These are phyloP conservation scores for Aurelia aurita complex sp. Pacific DNA, from an alignment of 30 jellyfish, hydroid and myxozoan species.

Conservation along the genomic window DNA sequence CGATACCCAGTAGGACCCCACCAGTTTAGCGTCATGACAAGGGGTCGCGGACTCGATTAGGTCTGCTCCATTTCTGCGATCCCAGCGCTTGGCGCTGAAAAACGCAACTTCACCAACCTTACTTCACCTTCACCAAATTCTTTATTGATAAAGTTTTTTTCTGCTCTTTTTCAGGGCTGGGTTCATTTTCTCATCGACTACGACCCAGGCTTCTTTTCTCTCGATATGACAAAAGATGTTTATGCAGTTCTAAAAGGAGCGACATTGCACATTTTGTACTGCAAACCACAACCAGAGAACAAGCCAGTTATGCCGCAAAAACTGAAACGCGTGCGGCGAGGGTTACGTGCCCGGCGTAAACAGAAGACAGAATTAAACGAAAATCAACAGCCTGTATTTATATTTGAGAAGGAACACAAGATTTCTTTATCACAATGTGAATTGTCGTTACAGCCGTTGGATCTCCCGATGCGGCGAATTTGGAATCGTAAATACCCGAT, in stretches of 20 bases:
- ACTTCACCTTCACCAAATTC: background rate
- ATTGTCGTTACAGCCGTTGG: constrained; percentile 78
- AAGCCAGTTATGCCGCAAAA: constrained; percentile 46
- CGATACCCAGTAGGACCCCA: too few species aligned
- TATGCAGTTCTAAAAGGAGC: constrained; percentile 75
- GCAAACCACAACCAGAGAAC: constrained; percentile 78
- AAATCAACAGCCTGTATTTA: constrained; percentile 69
- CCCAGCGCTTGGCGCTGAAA: too few species aligned
- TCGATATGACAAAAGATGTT: constrained; percentile 78
- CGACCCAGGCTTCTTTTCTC: constrained; percentile 59
- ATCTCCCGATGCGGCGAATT: constrained; percentile 92
- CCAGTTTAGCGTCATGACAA: too few species aligned
- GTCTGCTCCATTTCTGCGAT: too few species aligned
- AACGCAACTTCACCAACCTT: too few species aligned
- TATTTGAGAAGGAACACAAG: constrained; percentile 70
- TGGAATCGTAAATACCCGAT: constrained; percentile 98
- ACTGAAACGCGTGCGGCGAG: constrained; percentile 48
- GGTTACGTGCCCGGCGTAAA: constrained; percentile 50
- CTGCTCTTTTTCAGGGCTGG: constrained; percentile 87
- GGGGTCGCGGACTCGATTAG: too few species aligned
- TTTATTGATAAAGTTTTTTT: background rate
- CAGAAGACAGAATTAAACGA: constrained; percentile 11
- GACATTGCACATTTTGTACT: constrained; percentile 52
- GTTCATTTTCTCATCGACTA: constrained; percentile 75
- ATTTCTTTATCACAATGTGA: constrained; percentile 72